phyloP scores from a whole-genome alignment of 2,888 invertebrate genomes.

The Lamproptera curius region DNA sequence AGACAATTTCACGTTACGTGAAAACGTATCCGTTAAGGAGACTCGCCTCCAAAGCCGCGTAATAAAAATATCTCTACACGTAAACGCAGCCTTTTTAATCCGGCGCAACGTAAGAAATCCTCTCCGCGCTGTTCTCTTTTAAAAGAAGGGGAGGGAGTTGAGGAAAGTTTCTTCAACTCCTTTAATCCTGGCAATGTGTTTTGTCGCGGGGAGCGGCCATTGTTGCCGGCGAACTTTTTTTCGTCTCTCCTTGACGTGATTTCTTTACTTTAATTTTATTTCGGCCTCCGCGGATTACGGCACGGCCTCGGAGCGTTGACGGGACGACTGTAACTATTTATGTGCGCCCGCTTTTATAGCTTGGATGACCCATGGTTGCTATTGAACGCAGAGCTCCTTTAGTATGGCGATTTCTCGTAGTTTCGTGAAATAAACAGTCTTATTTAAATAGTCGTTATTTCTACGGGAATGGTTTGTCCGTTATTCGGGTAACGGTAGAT shows the following conservation, averaged over 20 bases:
- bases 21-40: too few species aligned
- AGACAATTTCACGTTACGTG: too few species aligned
- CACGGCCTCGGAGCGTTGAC: slow-evolving; percentile 17
- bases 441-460: too few species aligned
- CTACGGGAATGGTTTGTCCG: too few species aligned
- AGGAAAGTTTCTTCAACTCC: slow-evolving; percentile 44
- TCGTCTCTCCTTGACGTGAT: slow-evolving; percentile 39
- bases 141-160: slow-evolving; percentile 31
- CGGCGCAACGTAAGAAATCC: slow-evolving; percentile 28
- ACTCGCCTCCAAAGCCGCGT: too few species aligned
- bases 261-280: slow-evolving; percentile 69
- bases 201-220: slow-evolving; percentile 63
- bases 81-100: slow-evolving; percentile 15
- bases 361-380: not conserved
- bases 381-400: too few species aligned
- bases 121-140: slow-evolving; percentile 35
- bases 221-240: slow-evolving; percentile 60
- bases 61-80: slow-evolving; percentile 1
- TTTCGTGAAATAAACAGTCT: too few species aligned
- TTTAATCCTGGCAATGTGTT: slow-evolving; percentile 70
- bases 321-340: slow-evolving; percentile 35
- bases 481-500: too few species aligned
- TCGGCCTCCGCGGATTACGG: slow-evolving; percentile 49
- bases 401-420: too few species aligned
- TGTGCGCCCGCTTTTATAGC: slow-evolving; percentile 17